Evolutionary conservation across 2,888 invertebrate species (phyloP).

Genomic region (Hydriomena furcata): DNA sequence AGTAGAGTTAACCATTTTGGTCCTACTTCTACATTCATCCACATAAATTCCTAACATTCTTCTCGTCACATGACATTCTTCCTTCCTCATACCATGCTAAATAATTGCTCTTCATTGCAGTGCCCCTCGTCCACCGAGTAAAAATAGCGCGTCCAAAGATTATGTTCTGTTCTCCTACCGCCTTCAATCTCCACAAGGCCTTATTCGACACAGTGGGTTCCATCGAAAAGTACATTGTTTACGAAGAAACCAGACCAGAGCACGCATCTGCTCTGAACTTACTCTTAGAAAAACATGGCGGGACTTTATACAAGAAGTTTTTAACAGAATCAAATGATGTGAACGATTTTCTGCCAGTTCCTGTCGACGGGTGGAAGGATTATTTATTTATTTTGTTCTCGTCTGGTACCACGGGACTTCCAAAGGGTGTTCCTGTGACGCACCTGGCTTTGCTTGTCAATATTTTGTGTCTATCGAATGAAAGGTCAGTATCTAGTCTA

Average conservation of each 20-base stretch:
- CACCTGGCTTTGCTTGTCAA: conserved; percentile 30
- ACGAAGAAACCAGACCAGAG: conserved; percentile 20
- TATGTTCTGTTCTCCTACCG: conserved; percentile 40
- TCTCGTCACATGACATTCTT: no score
- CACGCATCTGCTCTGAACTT: not conserved
- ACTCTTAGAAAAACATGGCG: conserved; percentile 11
- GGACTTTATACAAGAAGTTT: conserved; percentile 34
- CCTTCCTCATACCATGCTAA: no score
- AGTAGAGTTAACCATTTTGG: no score
- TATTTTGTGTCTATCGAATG: no score
- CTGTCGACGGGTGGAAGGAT: conserved; percentile 43
- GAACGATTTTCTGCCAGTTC: conserved; percentile 34
- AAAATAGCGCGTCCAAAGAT: conserved; percentile 41
- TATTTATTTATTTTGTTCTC: conserved; percentile 39
- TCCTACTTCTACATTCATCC: no score
- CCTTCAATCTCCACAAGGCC: conserved; percentile 31
- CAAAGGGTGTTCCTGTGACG: conserved; percentile 46
- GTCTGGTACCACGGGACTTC: conserved; percentile 49
- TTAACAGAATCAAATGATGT: conserved; percentile 27
- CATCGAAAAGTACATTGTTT: conserved; percentile 36
- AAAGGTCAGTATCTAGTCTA: no score
- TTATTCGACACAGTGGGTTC: conserved; percentile 19
- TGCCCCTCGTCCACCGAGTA: conserved; percentile 36
- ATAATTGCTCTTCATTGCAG: conserved; percentile 25
- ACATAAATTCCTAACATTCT: no score